Conservation (phyloP, 1,140 invertebrate species). For the Papilio polytes region DNA sequence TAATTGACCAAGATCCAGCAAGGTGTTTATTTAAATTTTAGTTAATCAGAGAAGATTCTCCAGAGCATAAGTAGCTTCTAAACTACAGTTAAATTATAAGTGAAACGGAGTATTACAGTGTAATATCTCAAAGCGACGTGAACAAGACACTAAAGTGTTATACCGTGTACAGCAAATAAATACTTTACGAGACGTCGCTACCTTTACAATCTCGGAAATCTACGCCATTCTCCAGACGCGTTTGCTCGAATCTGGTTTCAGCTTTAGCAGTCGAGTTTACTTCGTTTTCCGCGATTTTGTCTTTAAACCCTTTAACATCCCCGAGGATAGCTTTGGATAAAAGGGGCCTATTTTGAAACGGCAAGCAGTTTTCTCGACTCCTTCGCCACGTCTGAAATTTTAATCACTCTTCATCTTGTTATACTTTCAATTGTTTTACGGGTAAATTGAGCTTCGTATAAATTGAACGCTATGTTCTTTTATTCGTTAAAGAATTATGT, state of each 20-base stretch:
- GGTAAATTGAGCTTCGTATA: not conserved
- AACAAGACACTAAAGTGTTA: constrained; percentile 38
- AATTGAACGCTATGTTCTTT: not conserved
- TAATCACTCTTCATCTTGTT: constrained; percentile 63
- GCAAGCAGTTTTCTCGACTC: constrained; percentile 57
- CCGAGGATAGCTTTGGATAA: constrained; percentile 57
- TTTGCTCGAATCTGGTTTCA: constrained; percentile 45
- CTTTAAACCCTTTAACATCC: constrained; percentile 72
- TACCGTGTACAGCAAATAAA: constrained; percentile 55
- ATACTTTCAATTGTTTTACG: constrained; percentile 54
- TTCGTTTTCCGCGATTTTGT: constrained; percentile 62
- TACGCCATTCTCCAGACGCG: constrained; percentile 47
- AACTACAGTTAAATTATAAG: not conserved
- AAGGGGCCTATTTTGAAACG: constrained; percentile 67
- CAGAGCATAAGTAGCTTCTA: not conserved
- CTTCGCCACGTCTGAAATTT: constrained; percentile 64
- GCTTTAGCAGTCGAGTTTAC: constrained; percentile 42
- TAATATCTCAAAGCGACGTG: constrained; percentile 45
- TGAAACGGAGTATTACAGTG: constrained; percentile 3
- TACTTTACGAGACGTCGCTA: constrained; percentile 48
- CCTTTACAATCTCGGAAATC: constrained; percentile 52
- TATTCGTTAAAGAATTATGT: not conserved
- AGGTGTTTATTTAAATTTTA: not conserved
- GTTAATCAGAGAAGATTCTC: not conserved
- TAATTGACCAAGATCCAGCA: not conserved